phyloP scores from a whole-genome alignment of 2,888 invertebrate genomes.

The Cyrtodaria siliqua region DNA sequence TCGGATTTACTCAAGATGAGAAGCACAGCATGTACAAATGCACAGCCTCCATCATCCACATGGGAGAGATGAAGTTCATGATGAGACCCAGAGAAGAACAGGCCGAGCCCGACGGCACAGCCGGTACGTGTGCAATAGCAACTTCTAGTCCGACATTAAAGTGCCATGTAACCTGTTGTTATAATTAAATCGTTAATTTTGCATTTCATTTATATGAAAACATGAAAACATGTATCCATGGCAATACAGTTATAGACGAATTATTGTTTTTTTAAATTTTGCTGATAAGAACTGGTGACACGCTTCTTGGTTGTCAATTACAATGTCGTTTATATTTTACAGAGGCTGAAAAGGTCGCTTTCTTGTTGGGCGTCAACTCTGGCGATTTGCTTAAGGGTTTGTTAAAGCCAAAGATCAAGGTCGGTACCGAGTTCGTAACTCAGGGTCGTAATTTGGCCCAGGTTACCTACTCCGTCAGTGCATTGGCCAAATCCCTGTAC shows the following conservation, averaged over 20 bases:
- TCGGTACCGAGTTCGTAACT: conserved; percentile 99
- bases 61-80: conserved; percentile 99
- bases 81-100: conserved; percentile 99
- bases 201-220: no score
- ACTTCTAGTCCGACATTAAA: no score
- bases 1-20: conserved; percentile 97
- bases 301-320: no score
- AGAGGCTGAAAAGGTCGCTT: conserved; percentile 91
- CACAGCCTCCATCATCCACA: conserved; percentile 99
- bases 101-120: conserved; percentile 85
- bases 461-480: conserved; percentile 85
- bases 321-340: no score
- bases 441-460: conserved; percentile 98
- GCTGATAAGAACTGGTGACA: no score
- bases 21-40: conserved; percentile 99
- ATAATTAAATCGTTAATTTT: no score
- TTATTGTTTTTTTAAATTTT: no score
- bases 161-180: no score
- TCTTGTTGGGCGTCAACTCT: conserved; percentile 95
- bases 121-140: conserved; percentile 72
- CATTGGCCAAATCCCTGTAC: conserved; percentile 87
- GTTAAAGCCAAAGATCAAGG: conserved; percentile 98
- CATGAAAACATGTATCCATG: no score
- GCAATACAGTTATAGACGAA: no score
- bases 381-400: conserved; percentile 91